These are phyloP conservation scores for Leucophora obtusa DNA, from an alignment of 2,888 invertebrate genomes.

Conservation along the genomic window DNA sequence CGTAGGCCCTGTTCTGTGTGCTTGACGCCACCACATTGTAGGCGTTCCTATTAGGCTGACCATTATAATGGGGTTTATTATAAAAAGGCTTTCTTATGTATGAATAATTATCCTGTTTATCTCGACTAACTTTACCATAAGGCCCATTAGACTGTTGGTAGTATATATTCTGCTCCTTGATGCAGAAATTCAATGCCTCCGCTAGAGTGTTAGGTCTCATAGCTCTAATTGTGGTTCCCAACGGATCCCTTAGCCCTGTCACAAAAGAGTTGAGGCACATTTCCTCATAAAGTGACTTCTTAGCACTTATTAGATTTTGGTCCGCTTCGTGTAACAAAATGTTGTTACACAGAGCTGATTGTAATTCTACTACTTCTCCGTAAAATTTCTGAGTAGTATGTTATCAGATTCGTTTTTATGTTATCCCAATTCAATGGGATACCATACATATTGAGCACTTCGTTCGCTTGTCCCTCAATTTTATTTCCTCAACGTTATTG, in stretches of 20 bases:
- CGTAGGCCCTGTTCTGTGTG: too few relatives aligned
- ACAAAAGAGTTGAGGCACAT: too few relatives aligned
- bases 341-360: conserved; percentile 24
- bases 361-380: conserved; percentile 44
- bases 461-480: too few relatives aligned
- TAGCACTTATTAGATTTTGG: conserved; percentile 52
- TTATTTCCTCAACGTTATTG: too few relatives aligned
- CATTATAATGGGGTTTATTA: too few relatives aligned
- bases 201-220: conserved; percentile 58
- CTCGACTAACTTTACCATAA: background rate
- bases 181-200: conserved; percentile 58
- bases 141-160: conserved; percentile 36
- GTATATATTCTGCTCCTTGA: conserved; percentile 60
- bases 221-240: conserved; percentile 64
- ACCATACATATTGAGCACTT: too few relatives aligned
- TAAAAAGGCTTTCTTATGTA: background rate
- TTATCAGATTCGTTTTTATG: too few relatives aligned
- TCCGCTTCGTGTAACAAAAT: conserved; percentile 57
- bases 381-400: too few relatives aligned
- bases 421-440: too few relatives aligned
- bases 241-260: conserved; percentile 61
- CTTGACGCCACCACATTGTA: too few relatives aligned
- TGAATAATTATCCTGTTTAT: conserved; percentile 15
- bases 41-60: too few relatives aligned
- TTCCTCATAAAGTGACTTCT: conserved; percentile 55